Evolutionary conservation across 2,888 invertebrate species (phyloP).

Genomic region (Amiota communis): DNA sequence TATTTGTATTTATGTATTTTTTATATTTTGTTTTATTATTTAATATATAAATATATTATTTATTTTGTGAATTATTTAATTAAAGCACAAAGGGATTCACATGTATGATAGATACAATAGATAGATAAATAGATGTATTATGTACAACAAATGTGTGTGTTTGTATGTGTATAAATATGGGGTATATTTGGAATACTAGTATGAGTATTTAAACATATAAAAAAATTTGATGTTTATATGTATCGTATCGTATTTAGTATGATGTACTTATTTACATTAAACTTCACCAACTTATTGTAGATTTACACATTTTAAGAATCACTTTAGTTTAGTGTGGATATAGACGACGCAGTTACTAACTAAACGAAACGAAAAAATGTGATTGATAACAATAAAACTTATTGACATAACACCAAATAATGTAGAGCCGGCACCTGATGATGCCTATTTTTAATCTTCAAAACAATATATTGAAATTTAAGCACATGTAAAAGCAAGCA

Average conservation of each 20-base stretch:
- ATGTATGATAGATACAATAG: no score
- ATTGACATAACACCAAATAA: conserved; percentile 57
- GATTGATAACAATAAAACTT: conserved; percentile 32
- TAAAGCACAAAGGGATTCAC: no score
- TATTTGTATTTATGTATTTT: no score
- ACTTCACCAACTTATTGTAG: conserved; percentile 38
- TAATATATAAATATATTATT: no score
- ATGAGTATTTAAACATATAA: background rate
- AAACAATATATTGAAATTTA: conserved; percentile 64
- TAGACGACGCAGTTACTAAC: conserved; percentile 11
- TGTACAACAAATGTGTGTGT: no score
- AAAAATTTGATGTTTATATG: conserved; percentile 34
- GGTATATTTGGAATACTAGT: background rate
- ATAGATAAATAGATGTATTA: no score
- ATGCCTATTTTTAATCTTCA: conserved; percentile 53
- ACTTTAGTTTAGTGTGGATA: conserved; percentile 5
- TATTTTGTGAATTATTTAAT: no score
- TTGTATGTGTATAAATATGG: no score
- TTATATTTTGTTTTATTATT: no score
- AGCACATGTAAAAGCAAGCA: conserved; percentile 57
- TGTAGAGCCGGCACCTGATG: conserved; percentile 55
- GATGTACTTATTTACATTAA: conserved; percentile 23
- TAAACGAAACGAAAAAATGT: conserved; percentile 1
- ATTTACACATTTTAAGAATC: background rate
- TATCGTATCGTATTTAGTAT: conserved; percentile 27